Base-by-base conservation (phyloP, 2,113 vertebrate genomes). In the Pluvialis apricaria region DNA sequence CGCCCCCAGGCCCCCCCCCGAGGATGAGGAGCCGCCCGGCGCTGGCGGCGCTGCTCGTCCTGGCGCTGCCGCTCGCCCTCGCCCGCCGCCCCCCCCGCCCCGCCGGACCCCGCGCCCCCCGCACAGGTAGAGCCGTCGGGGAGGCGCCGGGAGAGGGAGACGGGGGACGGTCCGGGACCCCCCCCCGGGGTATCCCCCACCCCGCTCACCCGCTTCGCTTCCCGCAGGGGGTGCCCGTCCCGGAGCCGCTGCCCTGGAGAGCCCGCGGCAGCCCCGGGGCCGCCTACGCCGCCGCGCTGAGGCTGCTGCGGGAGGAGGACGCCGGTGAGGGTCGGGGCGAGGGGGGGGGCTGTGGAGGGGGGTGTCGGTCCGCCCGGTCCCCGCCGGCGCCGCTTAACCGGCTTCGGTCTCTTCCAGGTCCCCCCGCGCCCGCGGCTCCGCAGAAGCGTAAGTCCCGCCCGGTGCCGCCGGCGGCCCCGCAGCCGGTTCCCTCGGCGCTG, bases 381-480 rank as follows among this genome's bases (percentile, higher is more conserved):
- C 42, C 51, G 52, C 42, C 62, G 61, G 61, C 31, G 42, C 15
- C 44, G 9, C 86, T 89, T 58, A 44, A 72, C 25, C 38, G 29
- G 5, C 22, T 84, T 86, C 66, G 82, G 54, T 86, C 34, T 94
- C 83, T 94, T 93, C 15, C 87, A 98, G 98, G 91, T 91, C 69
- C 96, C 15, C 97, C 97, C 92, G 95, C 88, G 40, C 54, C 51
- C 3, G 47, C 88, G 11, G 72, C 94, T 61, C 86, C 93, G 29
- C 97, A 96, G 94, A 98, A 98, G 96, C 97, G 98, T 98, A 97
- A 98, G 98, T 98, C 88, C 68, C 79, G 62, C 62, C 60, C 44
- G 42, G 16, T 54, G 42, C 57, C 14, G 47, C 13, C 32, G 58
- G n/a, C 69, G 11, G 69, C 13, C 8, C 14, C 44, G 10, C 15